Base-by-base conservation (phyloP, 2,113 vertebrate species). In the Regulus satrapa region DNA sequence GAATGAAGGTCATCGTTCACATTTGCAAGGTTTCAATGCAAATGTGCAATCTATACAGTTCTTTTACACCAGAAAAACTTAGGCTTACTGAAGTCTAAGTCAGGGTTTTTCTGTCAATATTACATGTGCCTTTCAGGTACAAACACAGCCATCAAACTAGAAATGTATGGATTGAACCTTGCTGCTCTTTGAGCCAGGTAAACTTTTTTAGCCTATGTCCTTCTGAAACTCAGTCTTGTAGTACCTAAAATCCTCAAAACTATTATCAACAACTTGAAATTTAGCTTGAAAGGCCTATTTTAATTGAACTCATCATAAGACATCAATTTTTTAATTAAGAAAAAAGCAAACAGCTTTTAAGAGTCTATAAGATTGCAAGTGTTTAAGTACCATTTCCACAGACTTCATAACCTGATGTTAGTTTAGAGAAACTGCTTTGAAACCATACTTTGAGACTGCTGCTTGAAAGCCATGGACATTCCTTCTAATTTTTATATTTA, bases 351-450 rank as follows among this genome's bases (percentile, higher is more conserved):
- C 38, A 79, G 31, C 21, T 85, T 56, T 75, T 66, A 61, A 82
- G 32, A 54, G 18, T 52, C 62, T 68, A 6, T 18, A 72, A 49
- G n/a, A 72, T 36, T 0, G 0, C 8, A 68, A 28, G 24, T 52
- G 41, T 6, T 0, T 6, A 89, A 72, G 48, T 61, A 64, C 14
- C 32, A 40, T 58, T 85, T 74, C 64, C n/a, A 45, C 15, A 63
- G 52, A n/a, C 28, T 72, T 54, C 6, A 23, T 38, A 71, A 67
- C 38, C 20, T 54, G 32, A 31, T 9, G 7, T 26, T 55, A 62
- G 68, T 69, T 71, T 71, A 85, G 61, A 94, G 36, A 93, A 93
- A 68, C 29, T 32, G 31, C 41, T 92, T 91, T 78, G 48, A 77
- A 89, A 79, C 3, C 28, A 18, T 9, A 64, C 18, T n/a, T 68